Base-by-base conservation (phyloP, 2,797 vertebrate species). In the Lophotriccus pileatus region DNA sequence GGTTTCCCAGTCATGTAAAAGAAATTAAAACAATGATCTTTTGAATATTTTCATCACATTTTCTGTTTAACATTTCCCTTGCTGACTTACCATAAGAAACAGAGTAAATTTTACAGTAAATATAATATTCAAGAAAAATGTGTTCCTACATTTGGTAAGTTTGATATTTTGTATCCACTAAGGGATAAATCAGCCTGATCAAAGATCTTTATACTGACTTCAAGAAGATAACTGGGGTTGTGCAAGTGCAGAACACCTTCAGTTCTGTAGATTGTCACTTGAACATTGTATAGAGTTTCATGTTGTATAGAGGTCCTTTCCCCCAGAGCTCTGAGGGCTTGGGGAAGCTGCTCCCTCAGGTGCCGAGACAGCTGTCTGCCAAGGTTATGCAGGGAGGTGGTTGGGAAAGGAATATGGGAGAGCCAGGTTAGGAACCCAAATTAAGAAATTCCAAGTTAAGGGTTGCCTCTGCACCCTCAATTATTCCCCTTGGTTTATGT, bases 321-420 rank as follows among this genome's bases (percentile, higher is more conserved):
- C 37, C 9, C 2, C 0, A 0, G 60, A 44, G 55, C 62, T 46
- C 19, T 30, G 37, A 3, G 34, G 4, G 3, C 18, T 14, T 9
- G 52, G n/a, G 28, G 9, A 18, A 12, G 2, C 41, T 16, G 75
- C 1, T 70, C 39, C 37, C 20, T 23, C 3, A 1, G 36, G 12
- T 2, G 3, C 21, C 0, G 3, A 28, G 36, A 8, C 12, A 12
- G 52, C 22, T 16, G 7, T 13, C 36, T 43, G 39, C 27, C 12
- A 6, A 6, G 6, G 0, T 19, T 25, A 10, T 8, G 0, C 17
- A 4, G 32, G 21, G 62, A 22, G 36, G 13, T 2, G 56, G 11
- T 1, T 53, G 37, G 41, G 36, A 36, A 34, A 23, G 50, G 55
- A 63, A 25, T 19, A 17, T 2, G 14, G 7, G 27, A 37, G 19